phyloP scores from a whole-genome alignment of 2,113 vertebrate genomes.

The Psittacara wagleri region DNA sequence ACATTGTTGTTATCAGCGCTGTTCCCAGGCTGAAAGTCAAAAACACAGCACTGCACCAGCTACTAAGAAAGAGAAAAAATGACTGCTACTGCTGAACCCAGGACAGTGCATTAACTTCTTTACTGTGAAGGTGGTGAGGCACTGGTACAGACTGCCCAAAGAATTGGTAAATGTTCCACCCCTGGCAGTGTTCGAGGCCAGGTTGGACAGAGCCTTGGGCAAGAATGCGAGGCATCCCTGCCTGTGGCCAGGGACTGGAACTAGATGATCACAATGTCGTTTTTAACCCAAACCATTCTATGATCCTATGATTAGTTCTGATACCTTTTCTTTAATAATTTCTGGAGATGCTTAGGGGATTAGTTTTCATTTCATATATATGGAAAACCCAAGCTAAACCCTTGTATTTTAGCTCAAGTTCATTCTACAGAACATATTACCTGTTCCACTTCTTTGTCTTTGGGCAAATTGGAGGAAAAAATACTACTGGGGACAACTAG shows the following conservation, averaged over 20 bases:
- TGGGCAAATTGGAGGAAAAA: background rate
- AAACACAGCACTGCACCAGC: too few species aligned
- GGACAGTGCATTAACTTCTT: background rate
- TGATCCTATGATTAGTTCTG: background rate
- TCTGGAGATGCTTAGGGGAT: background rate
- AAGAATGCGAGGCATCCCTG: background rate
- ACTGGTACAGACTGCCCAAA: background rate
- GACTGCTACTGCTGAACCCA: too few species aligned
- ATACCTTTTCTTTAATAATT: background rate
- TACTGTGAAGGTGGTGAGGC: background rate
- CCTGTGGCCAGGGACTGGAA: background rate
- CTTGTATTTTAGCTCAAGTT: background rate
- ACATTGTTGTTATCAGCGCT: too few species aligned
- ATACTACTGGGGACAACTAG: background rate
- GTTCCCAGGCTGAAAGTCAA: too few species aligned
- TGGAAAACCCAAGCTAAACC: background rate
- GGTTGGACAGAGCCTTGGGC: background rate
- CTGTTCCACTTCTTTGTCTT: background rate
- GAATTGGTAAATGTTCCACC: background rate
- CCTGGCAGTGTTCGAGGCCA: background rate
- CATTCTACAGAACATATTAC: background rate
- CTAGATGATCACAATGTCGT: background rate
- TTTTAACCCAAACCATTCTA: background rate
- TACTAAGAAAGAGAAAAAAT: too few species aligned
- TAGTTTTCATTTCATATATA: background rate